Evolutionary conservation across 2,888 invertebrate species (phyloP).

Genomic region (Anticlea derivata): DNA sequence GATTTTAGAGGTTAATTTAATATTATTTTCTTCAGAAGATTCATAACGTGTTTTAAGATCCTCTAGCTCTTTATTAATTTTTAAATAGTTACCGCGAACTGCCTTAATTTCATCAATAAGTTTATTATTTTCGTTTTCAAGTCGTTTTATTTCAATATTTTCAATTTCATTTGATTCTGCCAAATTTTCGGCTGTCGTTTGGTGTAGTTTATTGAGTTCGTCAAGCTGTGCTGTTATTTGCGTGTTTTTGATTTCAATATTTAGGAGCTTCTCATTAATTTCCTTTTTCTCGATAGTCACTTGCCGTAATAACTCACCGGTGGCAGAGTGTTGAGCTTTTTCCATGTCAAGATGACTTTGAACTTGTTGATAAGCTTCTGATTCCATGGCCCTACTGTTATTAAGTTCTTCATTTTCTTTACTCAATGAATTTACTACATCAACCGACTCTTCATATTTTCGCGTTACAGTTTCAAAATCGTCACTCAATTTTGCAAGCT

Average conservation of each 20-base stretch:
- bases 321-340: conserved; percentile 14
- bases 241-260: conserved; percentile 32
- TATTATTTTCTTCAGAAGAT: conserved; percentile 29
- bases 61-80: conserved; percentile 37
- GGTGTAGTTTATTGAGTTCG: conserved; percentile 16
- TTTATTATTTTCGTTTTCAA: conserved; percentile 25
- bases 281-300: conserved; percentile 21
- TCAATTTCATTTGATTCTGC: conserved; percentile 15
- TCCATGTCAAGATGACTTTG: conserved; percentile 19
- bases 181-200: conserved; percentile 15
- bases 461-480: conserved; percentile 11
- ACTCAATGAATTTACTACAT: conserved; percentile 1
- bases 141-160: conserved; percentile 8
- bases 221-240: conserved; percentile 30
- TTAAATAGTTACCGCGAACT: conserved; percentile 32
- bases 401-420: conserved; percentile 14
- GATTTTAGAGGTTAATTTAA: conserved; percentile 37
- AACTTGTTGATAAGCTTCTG: conserved; percentile 12
- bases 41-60: conserved; percentile 32
- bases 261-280: conserved; percentile 34
- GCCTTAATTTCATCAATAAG: conserved; percentile 33
- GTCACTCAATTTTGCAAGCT: conserved; percentile 1
- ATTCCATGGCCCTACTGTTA: not conserved
- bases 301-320: conserved; percentile 18
- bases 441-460: conserved; percentile 11